Conservation (phyloP, 2,113 vertebrate genomes). For the Paradoxurus hermaphroditus region DNA sequence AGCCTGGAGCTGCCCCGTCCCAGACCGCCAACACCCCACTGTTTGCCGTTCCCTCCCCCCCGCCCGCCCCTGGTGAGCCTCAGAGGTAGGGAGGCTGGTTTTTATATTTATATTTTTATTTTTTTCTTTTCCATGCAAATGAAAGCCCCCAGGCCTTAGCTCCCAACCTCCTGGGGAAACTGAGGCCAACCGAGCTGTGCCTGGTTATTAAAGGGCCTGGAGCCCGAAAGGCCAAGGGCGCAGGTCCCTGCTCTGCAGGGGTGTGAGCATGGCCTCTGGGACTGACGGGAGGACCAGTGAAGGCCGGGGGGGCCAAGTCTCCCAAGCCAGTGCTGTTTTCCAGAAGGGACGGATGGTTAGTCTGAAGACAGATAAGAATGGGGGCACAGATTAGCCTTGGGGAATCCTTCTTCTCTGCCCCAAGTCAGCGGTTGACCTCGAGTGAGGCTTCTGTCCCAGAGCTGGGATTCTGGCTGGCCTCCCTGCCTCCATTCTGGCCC, state of each 20-base stretch:
- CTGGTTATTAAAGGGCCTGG: not conserved
- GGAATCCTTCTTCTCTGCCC: not conserved
- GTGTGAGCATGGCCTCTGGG: not conserved
- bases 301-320: too few species aligned
- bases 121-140: not conserved
- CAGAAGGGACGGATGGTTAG: accelerated
- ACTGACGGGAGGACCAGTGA: not conserved
- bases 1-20: not conserved
- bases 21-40: not conserved
- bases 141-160: not conserved
- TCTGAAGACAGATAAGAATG: not conserved
- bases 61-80: not conserved
- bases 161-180: not conserved
- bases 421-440: not conserved
- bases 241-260: not conserved
- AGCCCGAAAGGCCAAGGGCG: not conserved
- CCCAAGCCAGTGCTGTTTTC: not conserved
- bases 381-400: not conserved
- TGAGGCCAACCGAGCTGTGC: not conserved
- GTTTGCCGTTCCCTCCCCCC: too few species aligned
- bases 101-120: not conserved
- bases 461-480: not conserved
- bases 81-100: not conserved
- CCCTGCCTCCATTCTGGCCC: not conserved
- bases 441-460: not conserved